Percentiles rank a stretch among this genome's conserved stretches.
Evolutionary conservation across 2,797 vertebrate genomes (phyloP).

Genomic region (Pangasius macronema): DNA sequence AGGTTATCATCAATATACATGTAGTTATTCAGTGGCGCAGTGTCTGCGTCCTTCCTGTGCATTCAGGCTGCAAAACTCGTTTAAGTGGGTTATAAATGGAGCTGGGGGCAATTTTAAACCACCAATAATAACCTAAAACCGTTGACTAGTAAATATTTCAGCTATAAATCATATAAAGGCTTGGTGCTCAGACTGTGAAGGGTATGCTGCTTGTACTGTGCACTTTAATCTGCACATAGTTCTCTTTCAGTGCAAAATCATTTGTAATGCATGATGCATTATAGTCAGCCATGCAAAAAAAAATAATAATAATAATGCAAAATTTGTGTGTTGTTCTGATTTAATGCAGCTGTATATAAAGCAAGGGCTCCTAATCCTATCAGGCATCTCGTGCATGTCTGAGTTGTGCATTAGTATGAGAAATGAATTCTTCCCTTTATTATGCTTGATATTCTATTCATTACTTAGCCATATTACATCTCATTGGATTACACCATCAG

Average conservation of each 20-base stretch:
- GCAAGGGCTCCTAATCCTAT: not conserved
- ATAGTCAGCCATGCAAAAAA: not conserved
- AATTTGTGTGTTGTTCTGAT: not conserved
- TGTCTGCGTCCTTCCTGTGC: slow-evolving; percentile 53
- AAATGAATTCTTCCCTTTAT: not conserved
- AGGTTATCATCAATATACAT: slow-evolving; percentile 35
- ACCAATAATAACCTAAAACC: not conserved
- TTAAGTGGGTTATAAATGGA: not conserved
- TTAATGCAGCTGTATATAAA: not conserved
- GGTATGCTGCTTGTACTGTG: not conserved
- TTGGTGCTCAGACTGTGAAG: not conserved
- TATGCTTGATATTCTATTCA: not conserved
- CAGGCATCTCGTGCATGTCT: not conserved
- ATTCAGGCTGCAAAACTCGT: not conserved
- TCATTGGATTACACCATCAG: not conserved
- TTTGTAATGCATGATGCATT: not conserved
- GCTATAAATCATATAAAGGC: not conserved
- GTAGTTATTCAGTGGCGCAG: slow-evolving; percentile 63
- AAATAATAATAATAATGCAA: not conserved
- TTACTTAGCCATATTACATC: not conserved
- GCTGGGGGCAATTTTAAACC: not conserved
- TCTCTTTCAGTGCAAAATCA: not conserved
- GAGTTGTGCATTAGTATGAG: not conserved
- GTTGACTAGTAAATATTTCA: not conserved
- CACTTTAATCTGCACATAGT: not conserved